Conservation (phyloP, 2,888 invertebrate genomes). For the Ypsolopha sequella region DNA sequence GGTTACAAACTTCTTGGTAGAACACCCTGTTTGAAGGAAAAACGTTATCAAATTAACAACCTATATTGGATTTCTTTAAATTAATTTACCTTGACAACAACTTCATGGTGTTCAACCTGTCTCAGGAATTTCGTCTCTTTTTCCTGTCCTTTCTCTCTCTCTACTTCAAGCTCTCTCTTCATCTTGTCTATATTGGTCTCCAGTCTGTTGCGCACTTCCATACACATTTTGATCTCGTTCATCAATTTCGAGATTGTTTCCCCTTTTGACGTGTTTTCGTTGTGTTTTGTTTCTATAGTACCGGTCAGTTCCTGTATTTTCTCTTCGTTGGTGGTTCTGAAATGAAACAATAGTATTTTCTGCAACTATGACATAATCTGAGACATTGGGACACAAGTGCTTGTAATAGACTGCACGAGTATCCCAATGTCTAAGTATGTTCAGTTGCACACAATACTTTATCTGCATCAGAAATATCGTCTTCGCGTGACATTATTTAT, state of each 20-base stretch:
- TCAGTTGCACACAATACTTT: too few species aligned
- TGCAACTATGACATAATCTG: too few species aligned
- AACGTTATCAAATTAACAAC: too few species aligned
- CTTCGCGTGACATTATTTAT: too few species aligned
- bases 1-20: too few species aligned
- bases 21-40: too few species aligned
- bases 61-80: slow-evolving; percentile 3
- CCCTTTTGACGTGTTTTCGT: slow-evolving; percentile 23
- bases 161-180: slow-evolving; percentile 19
- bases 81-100: slow-evolving; percentile 18
- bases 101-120: slow-evolving; percentile 21
- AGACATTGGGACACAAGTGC: too few species aligned
- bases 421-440: too few species aligned
- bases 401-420: too few species aligned
- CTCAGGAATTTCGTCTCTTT: slow-evolving; percentile 16
- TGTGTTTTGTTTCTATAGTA: slow-evolving; percentile 11
- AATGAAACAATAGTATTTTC: neutral
- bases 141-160: slow-evolving; percentile 17
- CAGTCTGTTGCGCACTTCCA: slow-evolving; percentile 19
- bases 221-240: slow-evolving; percentile 23
- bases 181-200: slow-evolving; percentile 18
- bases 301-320: slow-evolving; percentile 15
- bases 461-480: too few species aligned
- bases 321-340: slow-evolving; percentile 13
- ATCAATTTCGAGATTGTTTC: slow-evolving; percentile 26